These are phyloP conservation scores for Harpagoxenus sublaevis DNA, from an alignment of 2,888 invertebrate species.

Conservation along the genomic window DNA sequence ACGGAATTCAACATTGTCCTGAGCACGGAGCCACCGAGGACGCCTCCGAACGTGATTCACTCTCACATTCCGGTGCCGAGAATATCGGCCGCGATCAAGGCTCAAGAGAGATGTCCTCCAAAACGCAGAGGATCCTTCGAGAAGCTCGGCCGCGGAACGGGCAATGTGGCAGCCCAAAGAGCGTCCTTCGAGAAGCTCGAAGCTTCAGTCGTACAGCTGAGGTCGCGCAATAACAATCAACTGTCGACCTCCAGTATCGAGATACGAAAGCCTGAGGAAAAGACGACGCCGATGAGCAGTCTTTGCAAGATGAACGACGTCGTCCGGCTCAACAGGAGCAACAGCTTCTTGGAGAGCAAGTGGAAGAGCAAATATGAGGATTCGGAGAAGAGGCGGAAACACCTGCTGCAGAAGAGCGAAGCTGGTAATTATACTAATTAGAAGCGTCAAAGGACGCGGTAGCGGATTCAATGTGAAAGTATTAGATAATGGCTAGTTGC, in stretches of 20 bases:
- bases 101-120: constrained; percentile 77
- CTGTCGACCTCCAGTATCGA: constrained; percentile 69
- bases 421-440: constrained; percentile 88
- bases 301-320: constrained; percentile 59
- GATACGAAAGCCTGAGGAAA: constrained; percentile 66
- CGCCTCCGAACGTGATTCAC: constrained; percentile 76
- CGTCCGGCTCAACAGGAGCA: constrained; percentile 77
- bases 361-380: constrained; percentile 92
- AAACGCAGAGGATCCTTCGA: constrained; percentile 77
- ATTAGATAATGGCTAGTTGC: background rate
- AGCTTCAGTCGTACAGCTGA: constrained; percentile 70
- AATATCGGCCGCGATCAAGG: constrained; percentile 75
- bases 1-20: constrained; percentile 81
- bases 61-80: constrained; percentile 84
- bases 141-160: constrained; percentile 76
- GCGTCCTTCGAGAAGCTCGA: constrained; percentile 84
- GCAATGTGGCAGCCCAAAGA: constrained; percentile 82
- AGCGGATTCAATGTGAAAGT: background rate
- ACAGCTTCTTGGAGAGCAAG: constrained; percentile 79
- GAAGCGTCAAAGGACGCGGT: background rate
- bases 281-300: constrained; percentile 2
- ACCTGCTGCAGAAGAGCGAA: constrained; percentile 90
- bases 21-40: constrained; percentile 65
- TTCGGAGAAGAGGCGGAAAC: constrained; percentile 90
- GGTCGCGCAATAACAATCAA: constrained; percentile 64